Evolutionary conservation across 2,797 vertebrate species (phyloP).

Genomic region (Melanotaenia parkinsoni): DNA sequence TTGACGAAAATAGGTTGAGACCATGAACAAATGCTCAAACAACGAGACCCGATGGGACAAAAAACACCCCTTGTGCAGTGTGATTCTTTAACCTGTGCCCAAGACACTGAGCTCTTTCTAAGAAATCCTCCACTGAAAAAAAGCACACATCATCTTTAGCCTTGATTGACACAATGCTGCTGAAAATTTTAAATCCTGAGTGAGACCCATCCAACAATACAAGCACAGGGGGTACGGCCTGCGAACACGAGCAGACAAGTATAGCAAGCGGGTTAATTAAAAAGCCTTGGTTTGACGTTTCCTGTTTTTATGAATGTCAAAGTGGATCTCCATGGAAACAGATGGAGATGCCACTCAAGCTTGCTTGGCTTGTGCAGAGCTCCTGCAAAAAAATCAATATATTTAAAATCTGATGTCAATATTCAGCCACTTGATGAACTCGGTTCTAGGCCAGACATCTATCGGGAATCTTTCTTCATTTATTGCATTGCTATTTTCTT

Average conservation of each 20-base stretch:
- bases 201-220: slow-evolving; percentile 37
- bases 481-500: background rate
- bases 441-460: background rate
- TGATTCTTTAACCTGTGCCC: background rate
- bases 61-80: background rate
- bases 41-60: background rate
- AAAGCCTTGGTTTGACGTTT: slow-evolving; percentile 44
- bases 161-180: slow-evolving; percentile 48
- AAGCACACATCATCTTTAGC: background rate
- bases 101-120: background rate
- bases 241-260: slow-evolving; percentile 43
- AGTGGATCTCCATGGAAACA: slow-evolving; percentile 57
- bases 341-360: slow-evolving; percentile 68
- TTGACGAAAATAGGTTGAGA: slow-evolving; percentile 13
- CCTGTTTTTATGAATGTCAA: slow-evolving; percentile 68
- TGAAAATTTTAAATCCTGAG: slow-evolving; percentile 46
- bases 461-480: slow-evolving; percentile 1
- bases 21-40: slow-evolving; percentile 14
- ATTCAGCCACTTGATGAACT: slow-evolving; percentile 29
- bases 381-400: slow-evolving; percentile 26
- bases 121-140: slow-evolving; percentile 20
- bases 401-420: slow-evolving; percentile 37
- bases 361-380: slow-evolving; percentile 15
- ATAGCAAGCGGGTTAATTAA: slow-evolving; percentile 64
- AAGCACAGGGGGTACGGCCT: slow-evolving; percentile 47